phyloP scores from a whole-genome alignment of 2,797 vertebrate genomes.

The Onychomys leucogaster region DNA sequence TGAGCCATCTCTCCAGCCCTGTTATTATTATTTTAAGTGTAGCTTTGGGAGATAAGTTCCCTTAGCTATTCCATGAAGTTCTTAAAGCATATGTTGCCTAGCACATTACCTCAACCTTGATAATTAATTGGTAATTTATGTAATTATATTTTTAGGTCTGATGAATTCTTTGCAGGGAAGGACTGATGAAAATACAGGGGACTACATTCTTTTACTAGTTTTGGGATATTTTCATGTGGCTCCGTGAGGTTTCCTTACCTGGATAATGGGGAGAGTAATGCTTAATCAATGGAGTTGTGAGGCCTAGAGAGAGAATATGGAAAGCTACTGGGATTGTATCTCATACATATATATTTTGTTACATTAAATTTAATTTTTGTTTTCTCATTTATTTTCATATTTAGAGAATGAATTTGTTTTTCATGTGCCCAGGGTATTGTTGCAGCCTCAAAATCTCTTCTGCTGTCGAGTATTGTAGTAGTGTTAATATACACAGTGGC shows the following conservation, averaged over 20 bases:
- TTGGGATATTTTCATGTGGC: neutral
- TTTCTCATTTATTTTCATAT: constrained; percentile 18
- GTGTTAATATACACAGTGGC: constrained; percentile 53
- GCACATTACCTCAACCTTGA: constrained; percentile 29
- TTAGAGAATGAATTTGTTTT: constrained; percentile 39
- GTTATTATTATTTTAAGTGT: neutral
- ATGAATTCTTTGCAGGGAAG: neutral
- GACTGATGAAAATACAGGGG: constrained; percentile 47
- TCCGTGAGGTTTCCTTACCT: constrained; percentile 33
- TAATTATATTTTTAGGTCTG: constrained; percentile 14
- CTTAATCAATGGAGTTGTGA: constrained; percentile 6
- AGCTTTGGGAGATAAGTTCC: neutral
- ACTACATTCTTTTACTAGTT: constrained; percentile 9
- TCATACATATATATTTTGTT: neutral
- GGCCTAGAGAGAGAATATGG: neutral
- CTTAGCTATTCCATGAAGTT: neutral
- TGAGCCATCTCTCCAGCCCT: too few relatives aligned
- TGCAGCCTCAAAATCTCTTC: constrained; percentile 23
- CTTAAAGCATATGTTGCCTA: neutral
- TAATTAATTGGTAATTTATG: constrained; percentile 45
- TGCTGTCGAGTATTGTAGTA: neutral
- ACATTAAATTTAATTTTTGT: constrained; percentile 51
- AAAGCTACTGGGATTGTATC: neutral
- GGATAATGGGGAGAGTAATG: constrained; percentile 18
- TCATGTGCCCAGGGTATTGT: neutral